Conservation (phyloP, 1,140 invertebrate species). For the Melitaea cinxia region DNA sequence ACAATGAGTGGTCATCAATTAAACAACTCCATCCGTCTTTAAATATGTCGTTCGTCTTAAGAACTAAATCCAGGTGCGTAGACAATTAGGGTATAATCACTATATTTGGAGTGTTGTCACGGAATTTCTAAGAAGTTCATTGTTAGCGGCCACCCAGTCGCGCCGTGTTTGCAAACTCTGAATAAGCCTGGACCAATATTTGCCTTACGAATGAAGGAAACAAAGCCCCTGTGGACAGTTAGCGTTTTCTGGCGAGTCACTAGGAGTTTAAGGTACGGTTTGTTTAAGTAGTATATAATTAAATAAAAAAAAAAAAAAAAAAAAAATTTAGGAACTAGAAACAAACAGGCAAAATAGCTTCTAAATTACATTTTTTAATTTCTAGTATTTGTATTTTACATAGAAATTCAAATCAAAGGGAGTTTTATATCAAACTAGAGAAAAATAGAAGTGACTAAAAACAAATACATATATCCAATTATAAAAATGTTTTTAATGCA, state of each 20-base stretch:
- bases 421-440: too few relatives aligned
- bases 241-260: constrained; percentile 62
- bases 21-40: constrained; percentile 51
- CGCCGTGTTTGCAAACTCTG: constrained; percentile 72
- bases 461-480: too few relatives aligned
- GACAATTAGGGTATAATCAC: constrained; percentile 79
- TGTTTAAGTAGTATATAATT: not conserved
- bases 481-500: too few relatives aligned
- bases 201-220: constrained; percentile 76
- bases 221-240: constrained; percentile 71
- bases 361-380: too few relatives aligned
- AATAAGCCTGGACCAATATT: constrained; percentile 72
- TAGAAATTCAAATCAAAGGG: too few relatives aligned
- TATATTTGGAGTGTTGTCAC: constrained; percentile 77
- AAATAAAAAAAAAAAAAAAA: too few relatives aligned
- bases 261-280: constrained; percentile 55
- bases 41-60: constrained; percentile 65
- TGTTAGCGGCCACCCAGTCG: constrained; percentile 75
- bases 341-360: too few relatives aligned
- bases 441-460: too few relatives aligned
- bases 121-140: constrained; percentile 63
- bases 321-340: too few relatives aligned
- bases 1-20: constrained; percentile 71
- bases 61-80: constrained; percentile 74
- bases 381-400: too few relatives aligned